Evolutionary conservation across 2,113 vertebrate species (phyloP).

Genomic region (Oncorhynchus nerka): DNA sequence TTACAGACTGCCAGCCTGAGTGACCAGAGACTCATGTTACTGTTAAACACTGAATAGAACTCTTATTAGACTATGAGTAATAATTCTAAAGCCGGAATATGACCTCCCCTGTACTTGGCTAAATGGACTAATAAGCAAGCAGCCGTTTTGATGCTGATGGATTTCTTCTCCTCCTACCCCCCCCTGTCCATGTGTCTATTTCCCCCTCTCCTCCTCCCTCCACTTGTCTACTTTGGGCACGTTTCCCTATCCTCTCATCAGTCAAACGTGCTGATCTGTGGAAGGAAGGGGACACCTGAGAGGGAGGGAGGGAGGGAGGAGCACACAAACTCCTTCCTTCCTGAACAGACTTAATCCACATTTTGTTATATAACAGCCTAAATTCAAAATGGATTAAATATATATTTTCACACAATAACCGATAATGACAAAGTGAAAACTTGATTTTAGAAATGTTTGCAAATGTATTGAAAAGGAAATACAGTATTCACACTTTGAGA

Average conservation of each 20-base stretch:
- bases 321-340: not conserved
- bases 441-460: no score
- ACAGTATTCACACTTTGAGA: no score
- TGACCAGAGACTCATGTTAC: not conserved
- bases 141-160: no score
- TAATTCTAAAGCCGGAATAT: not conserved
- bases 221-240: not conserved
- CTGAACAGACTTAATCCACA: not conserved
- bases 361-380: no score
- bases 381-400: no score
- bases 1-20: not conserved
- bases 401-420: no score
- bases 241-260: not conserved
- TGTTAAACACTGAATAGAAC: not conserved
- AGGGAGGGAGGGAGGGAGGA: not conserved
- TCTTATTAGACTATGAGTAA: not conserved
- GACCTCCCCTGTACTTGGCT: not conserved
- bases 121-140: no score
- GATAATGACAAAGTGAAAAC: no score
- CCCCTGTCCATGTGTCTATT: not conserved
- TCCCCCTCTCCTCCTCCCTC: not conserved
- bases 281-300: not conserved
- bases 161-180: not conserved
- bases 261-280: not conserved
- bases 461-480: no score